These are phyloP conservation scores for Mechanitis mazaeus DNA, from an alignment of 2,888 invertebrate species.

Conservation along the genomic window DNA sequence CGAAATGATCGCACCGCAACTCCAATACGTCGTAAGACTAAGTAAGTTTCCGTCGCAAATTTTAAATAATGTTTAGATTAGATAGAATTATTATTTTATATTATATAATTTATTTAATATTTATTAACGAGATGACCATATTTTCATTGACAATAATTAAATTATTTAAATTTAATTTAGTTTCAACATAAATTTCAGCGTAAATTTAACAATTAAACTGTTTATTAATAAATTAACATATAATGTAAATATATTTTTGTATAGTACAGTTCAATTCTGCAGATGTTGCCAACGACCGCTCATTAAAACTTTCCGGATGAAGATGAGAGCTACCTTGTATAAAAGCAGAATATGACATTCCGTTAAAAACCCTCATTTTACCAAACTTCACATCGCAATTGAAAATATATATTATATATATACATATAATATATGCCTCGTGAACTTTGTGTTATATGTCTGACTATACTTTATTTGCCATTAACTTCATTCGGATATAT, in stretches of 20 bases:
- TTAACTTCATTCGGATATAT: no score
- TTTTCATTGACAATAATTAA: no score
- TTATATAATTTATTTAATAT: neutral
- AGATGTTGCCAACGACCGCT: constrained; percentile 21
- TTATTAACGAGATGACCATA: no score
- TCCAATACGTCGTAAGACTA: constrained; percentile 67
- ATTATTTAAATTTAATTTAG: no score
- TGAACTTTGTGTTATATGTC: no score
- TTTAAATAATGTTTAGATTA: constrained; percentile 34
- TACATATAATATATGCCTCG: no score
- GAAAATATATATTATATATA: neutral
- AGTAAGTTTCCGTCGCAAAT: constrained; percentile 55
- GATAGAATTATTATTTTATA: neutral
- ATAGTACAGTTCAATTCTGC: constrained; percentile 38
- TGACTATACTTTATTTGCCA: no score
- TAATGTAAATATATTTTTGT: neutral
- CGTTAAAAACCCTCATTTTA: constrained; percentile 12
- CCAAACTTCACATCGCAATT: constrained; percentile 11
- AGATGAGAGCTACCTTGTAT: constrained; percentile 2
- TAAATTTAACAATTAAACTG: no score
- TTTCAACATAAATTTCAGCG: no score
- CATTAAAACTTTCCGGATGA: constrained; percentile 22
- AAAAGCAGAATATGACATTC: constrained; percentile 19
- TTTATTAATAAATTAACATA: no score
- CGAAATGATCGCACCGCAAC: constrained; percentile 52